Base-by-base conservation (phyloP, 2,113 vertebrate species). In the Pantherophis guttatus region DNA sequence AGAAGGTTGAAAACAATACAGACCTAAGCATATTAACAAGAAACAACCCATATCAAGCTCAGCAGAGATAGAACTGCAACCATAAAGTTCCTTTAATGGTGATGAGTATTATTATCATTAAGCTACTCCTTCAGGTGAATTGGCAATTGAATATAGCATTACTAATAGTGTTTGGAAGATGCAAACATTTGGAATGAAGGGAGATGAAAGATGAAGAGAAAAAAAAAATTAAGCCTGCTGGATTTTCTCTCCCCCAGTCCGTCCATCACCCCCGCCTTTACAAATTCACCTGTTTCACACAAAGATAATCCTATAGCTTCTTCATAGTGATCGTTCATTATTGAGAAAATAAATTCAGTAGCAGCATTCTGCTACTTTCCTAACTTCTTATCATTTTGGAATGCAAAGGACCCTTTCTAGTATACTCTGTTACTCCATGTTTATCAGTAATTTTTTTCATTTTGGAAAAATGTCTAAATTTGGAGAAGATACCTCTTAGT, bases 231-330 rank as follows among this genome's bases (percentile, higher is more conserved):
- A 62, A 62, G 59, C n/a, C 70, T 39, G 6, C 6, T 75, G 70
- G 70, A 75, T 39, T 81, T 81, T 81, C 33, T 19, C 6, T 21
- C 33, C 33, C 2, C 33, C 33, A 70, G 12, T 13, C 59, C 24
- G 3, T 5, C 3, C 11, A 1, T 29, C 6, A 2, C 6, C n/a
- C 5, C 48, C 6, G 5, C n/a, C n/a, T 75, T 39, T 17, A 19
- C 2, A 75, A 75, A 75, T 75, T 33, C 2, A 33, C 13, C 13
- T 75, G n/a, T 75, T 75, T 75, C 70, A 75, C 5, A 33, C n/a
- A 75, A 75, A 75, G 6, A 33, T 75, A 75, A 75, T 75, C 70
- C n/a, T 5, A 17, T 75, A 17, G 13, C 5, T 75, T 75, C n/a
- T 75, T 75, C n/a, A 1, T 75, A 75, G n/a, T 17, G n/a, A 75